phyloP scores from a whole-genome alignment of 2,113 vertebrate species.

The Barbus barbus region DNA sequence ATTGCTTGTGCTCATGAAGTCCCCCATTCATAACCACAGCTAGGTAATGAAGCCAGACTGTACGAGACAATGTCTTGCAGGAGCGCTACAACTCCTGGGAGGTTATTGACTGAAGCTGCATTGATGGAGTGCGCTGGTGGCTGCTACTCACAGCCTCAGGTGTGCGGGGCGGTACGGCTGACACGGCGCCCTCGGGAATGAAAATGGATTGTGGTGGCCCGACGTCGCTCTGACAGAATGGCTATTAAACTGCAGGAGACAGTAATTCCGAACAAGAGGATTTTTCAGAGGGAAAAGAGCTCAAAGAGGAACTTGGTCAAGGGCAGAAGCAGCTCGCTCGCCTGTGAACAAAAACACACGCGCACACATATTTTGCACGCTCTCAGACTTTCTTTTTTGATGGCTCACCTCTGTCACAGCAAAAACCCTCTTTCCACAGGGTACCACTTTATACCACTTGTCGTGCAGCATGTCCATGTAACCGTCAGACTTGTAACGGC shows the following conservation, averaged over 20 bases:
- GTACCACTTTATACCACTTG: constrained; percentile 96
- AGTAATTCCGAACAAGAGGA: constrained; percentile 33
- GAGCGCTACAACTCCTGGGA: constrained; percentile 19
- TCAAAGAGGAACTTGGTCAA: constrained; percentile 9
- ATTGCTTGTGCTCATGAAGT: constrained; percentile 32
- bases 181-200: constrained; percentile 23
- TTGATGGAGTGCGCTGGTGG: constrained; percentile 30
- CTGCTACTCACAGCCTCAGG: constrained; percentile 40
- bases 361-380: constrained; percentile 59
- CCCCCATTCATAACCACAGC: constrained; percentile 28
- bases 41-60: constrained; percentile 40
- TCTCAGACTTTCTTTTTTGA: not conserved
- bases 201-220: constrained; percentile 38
- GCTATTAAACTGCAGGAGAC: constrained; percentile 40
- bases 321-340: not conserved
- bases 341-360: constrained; percentile 49
- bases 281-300: constrained; percentile 24
- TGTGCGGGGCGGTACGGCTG: constrained; percentile 34
- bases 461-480: constrained; percentile 96
- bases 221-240: constrained; percentile 29
- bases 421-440: constrained; percentile 92
- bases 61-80: constrained; percentile 38
- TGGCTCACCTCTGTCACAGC: constrained; percentile 88
- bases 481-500: constrained; percentile 93
- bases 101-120: constrained; percentile 27